Evolutionary conservation across 2,888 invertebrate species (phyloP).

Genomic region (Pyrgus malvae): DNA sequence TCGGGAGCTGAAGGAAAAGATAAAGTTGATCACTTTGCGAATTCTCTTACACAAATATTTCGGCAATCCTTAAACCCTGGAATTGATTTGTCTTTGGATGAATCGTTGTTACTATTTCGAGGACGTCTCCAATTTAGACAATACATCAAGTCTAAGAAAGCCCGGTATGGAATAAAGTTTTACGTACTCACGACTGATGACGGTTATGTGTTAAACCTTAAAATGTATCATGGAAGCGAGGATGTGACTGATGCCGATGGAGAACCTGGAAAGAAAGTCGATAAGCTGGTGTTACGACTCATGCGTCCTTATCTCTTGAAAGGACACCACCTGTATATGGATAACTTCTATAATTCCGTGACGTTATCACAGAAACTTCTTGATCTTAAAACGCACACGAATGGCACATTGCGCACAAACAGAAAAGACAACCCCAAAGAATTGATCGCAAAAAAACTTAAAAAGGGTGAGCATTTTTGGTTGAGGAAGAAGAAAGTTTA

Average conservation of each 20-base stretch:
- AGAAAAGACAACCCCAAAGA: constrained; percentile 29
- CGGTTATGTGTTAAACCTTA: constrained; percentile 41
- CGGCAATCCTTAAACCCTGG: no score
- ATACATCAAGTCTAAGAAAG: constrained; percentile 40
- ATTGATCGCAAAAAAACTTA: constrained; percentile 35
- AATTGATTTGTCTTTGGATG: constrained; percentile 32
- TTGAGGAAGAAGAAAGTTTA: constrained; percentile 40
- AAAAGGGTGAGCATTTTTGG: constrained; percentile 43
- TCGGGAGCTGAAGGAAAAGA: background rate
- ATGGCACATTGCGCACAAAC: constrained; percentile 35
- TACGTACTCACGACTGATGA: constrained; percentile 38
- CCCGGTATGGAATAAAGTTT: constrained; percentile 42
- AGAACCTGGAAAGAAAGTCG: no score
- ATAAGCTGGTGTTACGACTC: constrained; percentile 37
- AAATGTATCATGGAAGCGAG: constrained; percentile 41
- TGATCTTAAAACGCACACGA: constrained; percentile 34
- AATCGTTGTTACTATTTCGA: constrained; percentile 37
- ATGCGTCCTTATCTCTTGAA: constrained; percentile 40
- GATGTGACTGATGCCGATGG: no score
- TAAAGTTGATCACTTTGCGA: background rate
- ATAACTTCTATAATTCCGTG: constrained; percentile 37
- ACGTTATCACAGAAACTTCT: constrained; percentile 35
- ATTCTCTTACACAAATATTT: no score
- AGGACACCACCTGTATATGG: constrained; percentile 43
- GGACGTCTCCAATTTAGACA: constrained; percentile 39